Base-by-base conservation (phyloP, 2,113 vertebrate species). In the Saguinus midas region DNA sequence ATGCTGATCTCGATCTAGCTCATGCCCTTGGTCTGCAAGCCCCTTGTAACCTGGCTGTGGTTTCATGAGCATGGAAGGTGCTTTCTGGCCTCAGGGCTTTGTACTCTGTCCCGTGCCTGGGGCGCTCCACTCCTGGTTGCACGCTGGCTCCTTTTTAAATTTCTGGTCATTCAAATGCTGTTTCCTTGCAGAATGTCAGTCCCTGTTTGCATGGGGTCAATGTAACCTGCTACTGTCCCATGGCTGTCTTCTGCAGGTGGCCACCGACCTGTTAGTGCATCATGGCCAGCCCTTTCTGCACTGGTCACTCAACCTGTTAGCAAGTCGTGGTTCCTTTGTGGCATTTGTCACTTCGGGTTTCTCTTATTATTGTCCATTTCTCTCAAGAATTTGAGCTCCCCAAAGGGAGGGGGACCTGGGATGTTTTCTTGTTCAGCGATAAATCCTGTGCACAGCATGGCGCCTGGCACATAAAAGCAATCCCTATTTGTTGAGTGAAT, bases 31-130 rank as follows among this genome's bases (percentile, higher is more conserved):
- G 37, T 17, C 4, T 0, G 14, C 10, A 6, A 9, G 55, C 3
- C 3, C 66, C 52, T 25, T 0, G 1, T 35, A 35, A 5, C 8
- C 20, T 0, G 16, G 27, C 57, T 57, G 4, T 23, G 3, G 55
- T 37, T 4, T 18, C 45, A 12, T 14, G 1, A 1, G 37, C 21
- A 25, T 1, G 17, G 64, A 21, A 10, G 10, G 27, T 0, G 0
- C 70, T 18, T 40, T 9, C 29, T 0, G 58, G 25, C 68, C 16
- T 5, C 70, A 6, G 23, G 25, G n/a, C 82, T 3, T 61, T 4
- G 23, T 3, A 40, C 48, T 5, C 12, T 8, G 5, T 0, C 27
- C 10, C 0, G 1, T 0, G 64, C 68, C 57, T 8, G 18, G 43
- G 37, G 4, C 2, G 52, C 50, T 18, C 13, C 2, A 10, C 18